Conservation (phyloP, 1,140 invertebrate species). For the Meloidogyne hapla region DNA sequence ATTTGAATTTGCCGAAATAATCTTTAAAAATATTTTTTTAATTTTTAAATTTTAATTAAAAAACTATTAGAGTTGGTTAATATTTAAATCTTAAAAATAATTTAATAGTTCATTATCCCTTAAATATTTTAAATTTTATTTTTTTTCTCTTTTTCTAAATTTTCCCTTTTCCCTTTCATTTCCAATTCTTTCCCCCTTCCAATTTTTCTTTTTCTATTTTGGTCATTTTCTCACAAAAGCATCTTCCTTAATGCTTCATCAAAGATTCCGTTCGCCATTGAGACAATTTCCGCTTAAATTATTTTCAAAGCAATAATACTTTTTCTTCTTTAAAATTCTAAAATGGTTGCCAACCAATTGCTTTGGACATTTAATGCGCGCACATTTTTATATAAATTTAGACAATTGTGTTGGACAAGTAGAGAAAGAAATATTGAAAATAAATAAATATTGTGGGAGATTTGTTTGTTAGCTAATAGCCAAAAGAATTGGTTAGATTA, state of each 20-base stretch:
- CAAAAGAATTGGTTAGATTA: too few species aligned
- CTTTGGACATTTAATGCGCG: background rate
- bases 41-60: background rate
- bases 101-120: too few species aligned
- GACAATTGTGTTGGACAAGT: background rate
- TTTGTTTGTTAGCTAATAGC: too few species aligned
- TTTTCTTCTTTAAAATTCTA: background rate
- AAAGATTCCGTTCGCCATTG: background rate
- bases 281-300: conserved; percentile 3
- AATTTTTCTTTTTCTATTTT: background rate
- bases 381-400: background rate
- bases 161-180: background rate
- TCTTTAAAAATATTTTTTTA: conserved; percentile 67
- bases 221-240: conserved; percentile 11
- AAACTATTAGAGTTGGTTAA: too few species aligned
- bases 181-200: background rate
- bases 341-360: background rate
- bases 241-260: conserved; percentile 1
- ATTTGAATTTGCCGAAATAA: conserved; percentile 78
- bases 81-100: too few species aligned
- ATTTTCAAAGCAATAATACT: background rate
- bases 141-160: too few species aligned
- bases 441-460: too few species aligned
- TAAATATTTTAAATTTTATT: background rate
- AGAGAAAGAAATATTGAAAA: background rate